Percentiles rank a stretch among this genome's conserved stretches.
Conservation (phyloP, 2,888 invertebrate species). For the Acrobasis suavella region DNA sequence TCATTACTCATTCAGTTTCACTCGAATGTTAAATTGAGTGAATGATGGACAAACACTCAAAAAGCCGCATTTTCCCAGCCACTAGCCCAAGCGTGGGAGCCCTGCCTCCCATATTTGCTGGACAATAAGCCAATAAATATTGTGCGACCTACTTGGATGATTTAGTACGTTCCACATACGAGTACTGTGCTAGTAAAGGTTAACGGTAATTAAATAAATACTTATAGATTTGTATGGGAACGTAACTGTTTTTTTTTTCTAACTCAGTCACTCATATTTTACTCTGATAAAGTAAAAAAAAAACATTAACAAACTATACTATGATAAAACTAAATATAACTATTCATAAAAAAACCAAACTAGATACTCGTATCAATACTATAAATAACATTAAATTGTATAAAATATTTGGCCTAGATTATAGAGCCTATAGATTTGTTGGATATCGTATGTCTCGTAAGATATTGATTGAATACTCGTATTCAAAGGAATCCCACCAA, state of each 20-base stretch:
- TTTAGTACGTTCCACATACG: not conserved
- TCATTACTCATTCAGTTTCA: conserved; percentile 11
- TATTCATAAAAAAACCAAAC: too few relatives aligned
- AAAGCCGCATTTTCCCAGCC: conserved; percentile 21
- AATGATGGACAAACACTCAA: conserved; percentile 21
- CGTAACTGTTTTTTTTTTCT: not conserved
- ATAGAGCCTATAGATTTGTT: too few relatives aligned
- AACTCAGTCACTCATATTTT: too few relatives aligned
- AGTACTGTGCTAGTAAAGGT: not conserved
- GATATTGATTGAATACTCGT: not conserved
- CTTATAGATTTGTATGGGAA: not conserved
- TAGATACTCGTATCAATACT: too few relatives aligned
- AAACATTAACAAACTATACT: too few relatives aligned
- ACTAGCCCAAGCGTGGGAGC: conserved; percentile 24
- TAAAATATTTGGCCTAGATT: too few relatives aligned
- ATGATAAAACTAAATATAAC: too few relatives aligned
- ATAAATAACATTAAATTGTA: too few relatives aligned
- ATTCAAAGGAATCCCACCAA: too few relatives aligned
- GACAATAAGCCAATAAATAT: conserved; percentile 28
- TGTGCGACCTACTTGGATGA: conserved; percentile 26
- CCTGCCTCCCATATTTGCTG: conserved; percentile 28
- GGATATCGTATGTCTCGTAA: not conserved
- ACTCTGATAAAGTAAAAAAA: too few relatives aligned
- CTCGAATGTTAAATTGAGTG: conserved; percentile 14
- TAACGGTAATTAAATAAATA: not conserved